Evolutionary conservation across 2,888 invertebrate species (phyloP).

Genomic region (Drosophila glabriapex): DNA sequence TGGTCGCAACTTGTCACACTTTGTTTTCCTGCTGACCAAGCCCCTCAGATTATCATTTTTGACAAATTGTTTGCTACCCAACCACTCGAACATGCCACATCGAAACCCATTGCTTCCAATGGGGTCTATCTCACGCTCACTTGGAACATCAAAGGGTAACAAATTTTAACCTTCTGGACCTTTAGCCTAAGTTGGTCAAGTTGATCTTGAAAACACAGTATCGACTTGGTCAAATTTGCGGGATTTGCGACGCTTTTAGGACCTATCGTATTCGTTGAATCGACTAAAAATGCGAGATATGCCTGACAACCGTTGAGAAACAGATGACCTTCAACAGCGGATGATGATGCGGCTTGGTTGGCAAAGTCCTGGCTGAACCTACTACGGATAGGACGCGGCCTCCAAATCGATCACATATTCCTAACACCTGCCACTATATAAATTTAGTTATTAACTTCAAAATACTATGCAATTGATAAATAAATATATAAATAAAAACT

Average conservation of each 20-base stretch:
- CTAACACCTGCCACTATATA: too few species aligned
- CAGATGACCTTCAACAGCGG: not conserved
- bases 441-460: too few species aligned
- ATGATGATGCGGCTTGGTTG: not conserved
- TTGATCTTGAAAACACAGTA: not conserved
- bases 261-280: not conserved
- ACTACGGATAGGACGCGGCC: too few species aligned
- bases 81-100: conserved; percentile 10
- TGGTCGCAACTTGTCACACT: conserved; percentile 45
- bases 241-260: not conserved
- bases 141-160: not conserved
- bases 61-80: conserved; percentile 66
- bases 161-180: not conserved
- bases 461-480: too few species aligned
- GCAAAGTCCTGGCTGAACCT: not conserved
- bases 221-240: not conserved
- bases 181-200: not conserved
- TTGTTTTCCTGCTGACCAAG: conserved; percentile 33
- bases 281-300: not conserved
- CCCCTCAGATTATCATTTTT: conserved; percentile 79
- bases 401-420: not conserved
- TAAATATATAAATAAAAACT: not conserved
- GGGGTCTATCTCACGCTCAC: not conserved
- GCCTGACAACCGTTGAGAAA: not conserved
- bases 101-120: conserved; percentile 1